A percentile compares a stretch with the other conserved stretches of the same genome.
phyloP scores from a whole-genome alignment of 2,888 invertebrate genomes.

The Dicyrtomina minuta region DNA sequence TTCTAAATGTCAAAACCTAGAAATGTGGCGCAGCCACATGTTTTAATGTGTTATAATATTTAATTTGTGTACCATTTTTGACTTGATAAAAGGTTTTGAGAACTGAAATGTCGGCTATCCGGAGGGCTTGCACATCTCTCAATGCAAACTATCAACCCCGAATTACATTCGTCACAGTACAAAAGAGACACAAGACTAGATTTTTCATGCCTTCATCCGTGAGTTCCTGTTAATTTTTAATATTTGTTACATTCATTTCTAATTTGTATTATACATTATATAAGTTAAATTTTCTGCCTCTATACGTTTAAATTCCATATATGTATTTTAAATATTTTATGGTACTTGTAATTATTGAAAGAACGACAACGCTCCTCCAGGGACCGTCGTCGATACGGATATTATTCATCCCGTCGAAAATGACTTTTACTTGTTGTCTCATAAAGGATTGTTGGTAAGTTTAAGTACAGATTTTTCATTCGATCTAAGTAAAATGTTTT shows the following conservation, averaged over 20 bases:
- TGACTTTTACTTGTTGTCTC: slow-evolving; percentile 61
- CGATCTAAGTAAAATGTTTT: neutral
- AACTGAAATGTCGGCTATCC: slow-evolving; percentile 51
- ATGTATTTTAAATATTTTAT: too few relatives aligned
- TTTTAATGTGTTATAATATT: neutral
- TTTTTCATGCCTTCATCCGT: slow-evolving; percentile 57
- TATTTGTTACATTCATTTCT: neutral
- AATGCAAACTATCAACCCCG: slow-evolving; percentile 62
- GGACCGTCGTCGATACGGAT: slow-evolving; percentile 60
- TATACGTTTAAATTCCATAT: too few relatives aligned
- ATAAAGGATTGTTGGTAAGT: slow-evolving; percentile 35
- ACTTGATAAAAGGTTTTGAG: slow-evolving; percentile 45
- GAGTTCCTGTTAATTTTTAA: neutral
- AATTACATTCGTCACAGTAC: slow-evolving; percentile 63
- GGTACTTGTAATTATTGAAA: too few relatives aligned
- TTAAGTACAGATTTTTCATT: neutral
- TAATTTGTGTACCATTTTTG: neutral
- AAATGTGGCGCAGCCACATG: too few relatives aligned
- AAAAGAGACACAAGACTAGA: slow-evolving; percentile 65
- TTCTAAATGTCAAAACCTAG: too few relatives aligned
- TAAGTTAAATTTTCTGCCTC: neutral
- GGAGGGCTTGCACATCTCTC: slow-evolving; percentile 61
- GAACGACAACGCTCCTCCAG: slow-evolving; percentile 58
- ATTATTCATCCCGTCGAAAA: slow-evolving; percentile 60
- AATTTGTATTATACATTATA: neutral